Conservation (phyloP, 2,113 vertebrate species). For the Corythornis vintsioides region DNA sequence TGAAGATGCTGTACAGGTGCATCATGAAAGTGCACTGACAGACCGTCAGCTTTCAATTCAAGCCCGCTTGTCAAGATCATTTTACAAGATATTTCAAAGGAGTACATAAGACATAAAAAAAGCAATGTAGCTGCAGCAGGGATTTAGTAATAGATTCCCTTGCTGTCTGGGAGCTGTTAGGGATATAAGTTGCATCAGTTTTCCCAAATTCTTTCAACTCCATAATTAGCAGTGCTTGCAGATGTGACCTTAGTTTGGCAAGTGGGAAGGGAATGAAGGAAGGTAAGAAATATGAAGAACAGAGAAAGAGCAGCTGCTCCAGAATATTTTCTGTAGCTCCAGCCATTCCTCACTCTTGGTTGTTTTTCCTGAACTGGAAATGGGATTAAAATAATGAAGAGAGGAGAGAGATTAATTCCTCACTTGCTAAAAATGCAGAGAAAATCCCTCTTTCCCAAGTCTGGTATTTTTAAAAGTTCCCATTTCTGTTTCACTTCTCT, state of each 20-base stretch:
- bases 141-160: slow-evolving; percentile 18
- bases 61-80: slow-evolving; percentile 59
- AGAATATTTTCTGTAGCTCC: not conserved
- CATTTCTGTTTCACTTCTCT: not conserved
- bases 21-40: slow-evolving; percentile 61
- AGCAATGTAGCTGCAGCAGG: not conserved
- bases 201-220: slow-evolving; percentile 20
- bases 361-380: slow-evolving; percentile 2
- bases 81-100: slow-evolving; percentile 66
- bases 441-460: not conserved
- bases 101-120: slow-evolving; percentile 26
- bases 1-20: slow-evolving; percentile 65
- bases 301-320: not conserved
- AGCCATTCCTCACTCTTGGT: not conserved
- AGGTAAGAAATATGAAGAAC: not conserved
- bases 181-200: slow-evolving; percentile 11
- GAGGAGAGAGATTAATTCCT: not conserved
- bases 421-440: not conserved
- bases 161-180: slow-evolving; percentile 16
- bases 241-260: not conserved
- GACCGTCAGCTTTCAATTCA: slow-evolving; percentile 25
- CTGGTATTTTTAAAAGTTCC: not conserved
- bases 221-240: not conserved
- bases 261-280: not conserved
- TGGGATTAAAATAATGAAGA: not conserved